Base-by-base conservation (phyloP, 2,797 vertebrate species). In the Mormyrus proboscirostris region DNA sequence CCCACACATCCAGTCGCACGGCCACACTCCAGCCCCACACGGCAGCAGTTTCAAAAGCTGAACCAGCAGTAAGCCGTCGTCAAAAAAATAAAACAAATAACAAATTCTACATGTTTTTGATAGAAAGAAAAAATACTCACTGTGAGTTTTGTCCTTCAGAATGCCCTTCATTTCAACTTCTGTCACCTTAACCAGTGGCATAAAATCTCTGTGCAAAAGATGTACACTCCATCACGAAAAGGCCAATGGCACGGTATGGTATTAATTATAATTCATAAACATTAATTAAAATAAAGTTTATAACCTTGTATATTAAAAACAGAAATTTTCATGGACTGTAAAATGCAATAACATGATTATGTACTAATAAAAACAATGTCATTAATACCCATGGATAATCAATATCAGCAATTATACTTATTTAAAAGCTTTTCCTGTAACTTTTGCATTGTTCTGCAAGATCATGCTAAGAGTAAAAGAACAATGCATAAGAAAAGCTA, bases 111-210 rank as follows among this genome's bases (percentile, higher is more conserved):
- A 76, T 38, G 44, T 10, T 44, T 29, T n/a, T 51, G 4, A 41
- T 14, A 76, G 16, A 49, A 53, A n/a, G 25, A 88, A 29, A 88
- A 29, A 88, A 76, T 83, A 91, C 94, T 0, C 94, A 96, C 96
- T 94, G 89, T 4, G 12, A 2, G 88, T 94, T 5, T 85, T 85
- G 6, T 76, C n/a, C 90, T 95, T 96, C 89, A 96, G 90, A 90
- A 96, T 96, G 5, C 94, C 90, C 89, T 95, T 96, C 92, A 94
- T 92, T 88, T 93, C 91, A 44, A 93, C 90, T 19, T 25, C 44
- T 0, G 84, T 25, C 0, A 47, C 89, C 41, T 29, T 88, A n/a
- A 59, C 49, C 76, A 50, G 76, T 49, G 83, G 62, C 59, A 86
- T 89, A 76, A 84, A 29, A 19, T 50, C 85, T 29, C 88, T 89